A percentile compares a stretch with the other conserved stretches of the same genome.
These are phyloP conservation scores for human DNA, from an alignment of 2,113 vertebrate genomes.

Conservation along the genomic window DNA sequence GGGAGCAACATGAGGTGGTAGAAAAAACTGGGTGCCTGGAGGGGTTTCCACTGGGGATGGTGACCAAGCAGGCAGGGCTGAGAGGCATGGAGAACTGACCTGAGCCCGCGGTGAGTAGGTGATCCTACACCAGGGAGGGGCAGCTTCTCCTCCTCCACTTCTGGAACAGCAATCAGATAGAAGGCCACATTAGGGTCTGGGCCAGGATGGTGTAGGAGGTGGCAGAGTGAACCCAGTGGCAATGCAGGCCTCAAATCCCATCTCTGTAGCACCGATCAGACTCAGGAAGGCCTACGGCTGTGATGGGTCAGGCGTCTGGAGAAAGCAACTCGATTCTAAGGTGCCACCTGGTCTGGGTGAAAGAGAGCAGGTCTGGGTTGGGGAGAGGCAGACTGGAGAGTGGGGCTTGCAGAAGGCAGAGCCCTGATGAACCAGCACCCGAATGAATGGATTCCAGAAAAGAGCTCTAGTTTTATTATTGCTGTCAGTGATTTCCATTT, in stretches of 20 bases:
- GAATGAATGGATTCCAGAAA: not conserved
- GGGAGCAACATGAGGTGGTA: too few relatives aligned
- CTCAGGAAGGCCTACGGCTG: not conserved
- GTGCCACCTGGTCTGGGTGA: not conserved
- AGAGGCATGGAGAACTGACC: not conserved
- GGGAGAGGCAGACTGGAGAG: not conserved
- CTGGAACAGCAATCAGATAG: not conserved
- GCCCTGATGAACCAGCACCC: not conserved
- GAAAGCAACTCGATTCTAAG: not conserved
- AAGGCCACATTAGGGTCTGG: not conserved
- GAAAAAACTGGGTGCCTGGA: too few relatives aligned
- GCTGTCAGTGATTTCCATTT: not conserved
- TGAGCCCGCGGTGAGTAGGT: not conserved
- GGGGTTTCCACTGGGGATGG: not conserved
- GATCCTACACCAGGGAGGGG: too few relatives aligned
- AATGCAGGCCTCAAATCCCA: not conserved
- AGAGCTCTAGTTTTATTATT: not conserved
- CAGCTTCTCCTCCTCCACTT: not conserved
- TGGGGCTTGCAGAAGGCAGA: not conserved
- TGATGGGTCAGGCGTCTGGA: not conserved
- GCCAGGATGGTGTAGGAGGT: not conserved
- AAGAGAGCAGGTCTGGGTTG: not conserved
- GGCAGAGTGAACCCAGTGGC: not conserved
- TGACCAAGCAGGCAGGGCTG: not conserved
- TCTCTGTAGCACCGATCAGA: not conserved